Conservation (phyloP, 2,113 vertebrate genomes). For the Rallus limicola region DNA sequence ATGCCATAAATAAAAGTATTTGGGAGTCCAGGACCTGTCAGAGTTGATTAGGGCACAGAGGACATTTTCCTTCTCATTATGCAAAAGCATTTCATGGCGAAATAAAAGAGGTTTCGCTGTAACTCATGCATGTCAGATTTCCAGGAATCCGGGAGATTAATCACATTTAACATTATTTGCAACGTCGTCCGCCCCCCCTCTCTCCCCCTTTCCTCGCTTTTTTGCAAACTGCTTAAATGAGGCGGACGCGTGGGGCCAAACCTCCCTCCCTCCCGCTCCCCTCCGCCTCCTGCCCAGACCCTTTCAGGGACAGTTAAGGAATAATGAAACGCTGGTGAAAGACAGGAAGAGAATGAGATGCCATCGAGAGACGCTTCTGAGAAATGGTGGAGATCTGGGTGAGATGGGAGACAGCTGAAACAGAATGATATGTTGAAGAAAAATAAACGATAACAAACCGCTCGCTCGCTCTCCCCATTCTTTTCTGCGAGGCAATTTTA, state of each 20-base stretch:
- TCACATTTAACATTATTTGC: slow-evolving; percentile 75
- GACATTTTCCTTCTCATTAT: slow-evolving; percentile 81
- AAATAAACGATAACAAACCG: slow-evolving; percentile 73
- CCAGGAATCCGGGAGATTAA: slow-evolving; percentile 77
- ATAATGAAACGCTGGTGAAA: slow-evolving; percentile 66
- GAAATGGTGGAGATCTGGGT: slow-evolving; percentile 67
- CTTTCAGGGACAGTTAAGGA: slow-evolving; percentile 66
- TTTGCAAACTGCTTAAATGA: slow-evolving; percentile 43
- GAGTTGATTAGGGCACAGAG: slow-evolving; percentile 77
- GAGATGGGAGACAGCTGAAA: slow-evolving; percentile 73
- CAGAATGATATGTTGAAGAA: slow-evolving; percentile 67
- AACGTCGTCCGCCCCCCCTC: background rate
- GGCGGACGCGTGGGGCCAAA: slow-evolving; percentile 37
- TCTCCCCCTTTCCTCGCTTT: background rate
- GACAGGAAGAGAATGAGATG: slow-evolving; percentile 71
- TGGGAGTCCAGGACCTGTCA: slow-evolving; percentile 75
- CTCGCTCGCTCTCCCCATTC: slow-evolving; percentile 18
- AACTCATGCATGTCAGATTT: slow-evolving; percentile 78
- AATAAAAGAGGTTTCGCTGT: slow-evolving; percentile 75
- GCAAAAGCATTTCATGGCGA: slow-evolving; percentile 76
- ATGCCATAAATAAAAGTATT: slow-evolving; percentile 78
- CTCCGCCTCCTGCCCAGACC: background rate
- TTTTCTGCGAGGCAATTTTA: slow-evolving; percentile 57
- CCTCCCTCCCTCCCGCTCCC: background rate
- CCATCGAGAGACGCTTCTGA: slow-evolving; percentile 64